Evolutionary conservation across 2,797 vertebrate species (phyloP), one percentile per base, ranked within the genome.

Genomic region (Thalassophryne amazonica): DNA sequence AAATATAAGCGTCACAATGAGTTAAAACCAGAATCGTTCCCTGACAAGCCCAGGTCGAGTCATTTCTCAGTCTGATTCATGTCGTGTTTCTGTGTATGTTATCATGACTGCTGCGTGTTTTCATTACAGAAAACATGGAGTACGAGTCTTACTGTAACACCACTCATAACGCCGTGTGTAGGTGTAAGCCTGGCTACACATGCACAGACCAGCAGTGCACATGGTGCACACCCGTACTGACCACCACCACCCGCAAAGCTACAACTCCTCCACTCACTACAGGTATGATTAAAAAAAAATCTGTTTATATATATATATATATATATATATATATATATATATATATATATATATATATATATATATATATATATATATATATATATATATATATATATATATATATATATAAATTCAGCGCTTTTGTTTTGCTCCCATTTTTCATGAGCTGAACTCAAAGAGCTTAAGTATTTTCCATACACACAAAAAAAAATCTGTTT

Each of bases 121-220:
- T 18, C 31, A 12, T 58, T 45, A 16, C 59, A 83, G 61, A 14
- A 60, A 81, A 78, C 2, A 20, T 85, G 84, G 55, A 55, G 47
- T 23, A 35, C 3, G 9, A 17, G 11, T 55, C 12, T 4, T 0
- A 0, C 0, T 92, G 91, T 36, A 72, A 0, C 2, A 0, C 0
- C 2, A 69, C n/a, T 27, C 45, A 13, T 1, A 14, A 89, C 3
- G 37, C 82, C 0, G 63, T 60, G 49, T 92, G 90, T 48, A 36
- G 1, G 8, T 92, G 91, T 61, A 40, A 54, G 22, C 20, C 16
- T 1, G 89, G 87, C 4, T 87, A 71, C 36, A 32, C 1, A n/a
- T 90, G 86, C 46, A 33, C 0, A 8, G 60, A 46, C 30, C 0
- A 11, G 0, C 0, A 6, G 0, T 91, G 91, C 38, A 7, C 3